phyloP scores from a whole-genome alignment of 2,888 invertebrate species.

The Drosophila prostipennis region DNA sequence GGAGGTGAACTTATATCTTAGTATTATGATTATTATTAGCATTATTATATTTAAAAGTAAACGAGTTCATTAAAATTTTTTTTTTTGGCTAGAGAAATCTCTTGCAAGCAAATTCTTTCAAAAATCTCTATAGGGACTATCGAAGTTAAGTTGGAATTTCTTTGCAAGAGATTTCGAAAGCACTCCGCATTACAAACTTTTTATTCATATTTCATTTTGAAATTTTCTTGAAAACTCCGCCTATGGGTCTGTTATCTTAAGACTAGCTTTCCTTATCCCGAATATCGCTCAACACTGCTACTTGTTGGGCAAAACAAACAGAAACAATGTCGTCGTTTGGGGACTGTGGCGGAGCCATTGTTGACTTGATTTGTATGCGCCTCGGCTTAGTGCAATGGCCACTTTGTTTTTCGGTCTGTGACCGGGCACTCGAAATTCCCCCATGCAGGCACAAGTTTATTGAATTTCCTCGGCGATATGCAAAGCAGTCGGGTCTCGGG shows the following conservation, averaged over 20 bases:
- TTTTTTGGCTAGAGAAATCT: no score
- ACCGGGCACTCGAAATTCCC: constrained; percentile 60
- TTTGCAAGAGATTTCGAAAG: no score
- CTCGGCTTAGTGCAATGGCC: constrained; percentile 64
- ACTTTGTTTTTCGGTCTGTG: constrained; percentile 61
- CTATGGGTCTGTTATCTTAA: background rate
- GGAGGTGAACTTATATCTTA: background rate
- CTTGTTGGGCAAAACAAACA: background rate
- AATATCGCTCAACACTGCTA: constrained; percentile 15
- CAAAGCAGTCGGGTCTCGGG: constrained; percentile 30
- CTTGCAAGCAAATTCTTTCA: no score
- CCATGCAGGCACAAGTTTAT: constrained; percentile 36
- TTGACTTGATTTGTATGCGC: constrained; percentile 71
- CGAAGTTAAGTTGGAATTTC: no score
- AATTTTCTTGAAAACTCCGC: no score
- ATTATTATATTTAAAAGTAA: no score
- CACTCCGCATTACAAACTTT: no score
- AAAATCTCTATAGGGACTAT: no score
- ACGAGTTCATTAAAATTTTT: no score
- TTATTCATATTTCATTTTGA: no score
- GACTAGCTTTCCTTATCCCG: background rate
- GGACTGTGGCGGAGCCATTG: constrained; percentile 28
- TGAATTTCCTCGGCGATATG: constrained; percentile 46
- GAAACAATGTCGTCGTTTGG: constrained; percentile 21
- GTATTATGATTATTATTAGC: background rate